Conservation (phyloP, 2,113 vertebrate genomes). For the Psephotus haematonotus region DNA sequence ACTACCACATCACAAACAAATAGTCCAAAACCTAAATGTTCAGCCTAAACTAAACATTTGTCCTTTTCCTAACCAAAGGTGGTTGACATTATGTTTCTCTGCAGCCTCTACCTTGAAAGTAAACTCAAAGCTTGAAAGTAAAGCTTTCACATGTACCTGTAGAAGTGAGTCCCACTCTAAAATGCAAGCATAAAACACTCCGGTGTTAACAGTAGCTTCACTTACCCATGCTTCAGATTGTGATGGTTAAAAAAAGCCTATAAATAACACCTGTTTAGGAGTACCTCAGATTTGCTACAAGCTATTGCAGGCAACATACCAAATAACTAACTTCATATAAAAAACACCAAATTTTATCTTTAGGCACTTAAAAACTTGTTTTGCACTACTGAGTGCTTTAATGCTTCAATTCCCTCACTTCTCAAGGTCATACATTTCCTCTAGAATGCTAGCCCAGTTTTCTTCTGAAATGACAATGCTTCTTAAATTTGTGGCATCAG, state of each 20-base stretch:
- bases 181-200: fast-evolving
- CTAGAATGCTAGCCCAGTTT: background rate
- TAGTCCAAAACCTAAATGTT: background rate
- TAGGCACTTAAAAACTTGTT: background rate
- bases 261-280: background rate
- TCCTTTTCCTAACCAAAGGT: background rate
- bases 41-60: background rate
- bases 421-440: background rate
- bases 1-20: background rate
- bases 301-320: background rate
- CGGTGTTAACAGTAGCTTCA: background rate
- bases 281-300: background rate
- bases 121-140: background rate
- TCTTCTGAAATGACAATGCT: background rate
- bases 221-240: background rate
- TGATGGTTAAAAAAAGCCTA: background rate
- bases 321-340: background rate
- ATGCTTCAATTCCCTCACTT: background rate
- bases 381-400: background rate
- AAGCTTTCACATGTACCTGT: background rate
- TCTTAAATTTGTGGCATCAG: background rate
- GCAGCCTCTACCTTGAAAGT: background rate
- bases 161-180: background rate
- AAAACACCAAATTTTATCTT: background rate
- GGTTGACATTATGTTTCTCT: background rate